Conservation (phyloP, 2,888 invertebrate genomes). For the Phania funesta region DNA sequence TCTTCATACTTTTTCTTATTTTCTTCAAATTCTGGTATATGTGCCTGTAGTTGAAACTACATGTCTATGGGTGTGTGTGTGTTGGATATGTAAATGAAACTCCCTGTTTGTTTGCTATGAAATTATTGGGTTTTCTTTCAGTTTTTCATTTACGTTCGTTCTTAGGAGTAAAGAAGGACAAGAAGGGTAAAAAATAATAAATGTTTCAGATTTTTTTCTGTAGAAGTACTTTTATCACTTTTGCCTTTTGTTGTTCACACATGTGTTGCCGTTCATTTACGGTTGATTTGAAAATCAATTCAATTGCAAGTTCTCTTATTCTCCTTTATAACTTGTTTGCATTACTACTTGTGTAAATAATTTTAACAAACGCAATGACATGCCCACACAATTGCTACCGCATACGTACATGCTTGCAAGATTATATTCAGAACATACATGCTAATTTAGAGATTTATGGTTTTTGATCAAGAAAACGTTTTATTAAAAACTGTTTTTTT, state of each 20-base stretch:
- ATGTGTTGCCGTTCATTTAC: conserved; percentile 74
- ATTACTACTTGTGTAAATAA: conserved; percentile 15
- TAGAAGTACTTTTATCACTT: conserved; percentile 44
- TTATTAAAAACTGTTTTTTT: conserved; percentile 45
- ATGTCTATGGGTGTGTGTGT: neutral
- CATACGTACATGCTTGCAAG: neutral
- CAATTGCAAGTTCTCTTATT: conserved; percentile 38
- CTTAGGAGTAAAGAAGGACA: neutral
- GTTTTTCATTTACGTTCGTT: conserved; percentile 38
- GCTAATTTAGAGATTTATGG: conserved; percentile 59
- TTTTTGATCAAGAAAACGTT: conserved; percentile 43
- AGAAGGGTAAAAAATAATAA: too few species aligned
- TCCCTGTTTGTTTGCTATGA: neutral
- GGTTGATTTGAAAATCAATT: conserved; percentile 73
- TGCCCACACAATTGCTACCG: neutral
- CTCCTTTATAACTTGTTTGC: neutral
- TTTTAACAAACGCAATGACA: conserved; percentile 36
- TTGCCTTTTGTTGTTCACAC: conserved; percentile 66
- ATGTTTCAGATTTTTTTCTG: conserved; percentile 23
- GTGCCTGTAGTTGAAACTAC: too few species aligned
- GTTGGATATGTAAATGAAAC: neutral
- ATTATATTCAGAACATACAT: neutral
- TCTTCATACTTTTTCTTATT: neutral
- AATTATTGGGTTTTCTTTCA: conserved; percentile 38
- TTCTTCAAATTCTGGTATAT: conserved; percentile 25